Conservation (phyloP, 2,113 vertebrate species). For the Puffinus mauretanicus region DNA sequence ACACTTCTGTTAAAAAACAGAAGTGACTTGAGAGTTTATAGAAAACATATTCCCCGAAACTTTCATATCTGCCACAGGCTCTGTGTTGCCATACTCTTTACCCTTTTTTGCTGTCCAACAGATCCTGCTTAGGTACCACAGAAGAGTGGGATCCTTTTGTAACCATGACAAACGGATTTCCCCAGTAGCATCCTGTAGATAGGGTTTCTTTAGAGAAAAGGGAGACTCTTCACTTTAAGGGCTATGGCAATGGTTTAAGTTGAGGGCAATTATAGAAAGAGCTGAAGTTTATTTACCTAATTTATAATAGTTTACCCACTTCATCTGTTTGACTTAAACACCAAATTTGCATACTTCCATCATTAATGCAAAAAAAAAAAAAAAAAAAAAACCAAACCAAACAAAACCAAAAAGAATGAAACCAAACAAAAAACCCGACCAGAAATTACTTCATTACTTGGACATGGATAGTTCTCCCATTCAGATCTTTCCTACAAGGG, state of each 20-base stretch:
- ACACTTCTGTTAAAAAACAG: background rate
- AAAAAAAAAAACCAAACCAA: background rate
- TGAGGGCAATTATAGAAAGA: background rate
- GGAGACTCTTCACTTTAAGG: background rate
- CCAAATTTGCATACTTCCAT: background rate
- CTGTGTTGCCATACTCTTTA: background rate
- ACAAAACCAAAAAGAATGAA: background rate
- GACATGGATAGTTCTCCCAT: background rate
- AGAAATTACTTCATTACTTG: background rate
- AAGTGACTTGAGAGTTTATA: background rate
- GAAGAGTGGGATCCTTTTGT: background rate
- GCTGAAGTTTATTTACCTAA: background rate
- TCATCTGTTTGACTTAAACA: background rate
- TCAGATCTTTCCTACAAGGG: background rate
- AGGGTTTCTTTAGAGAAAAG: background rate
- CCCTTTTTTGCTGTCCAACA: background rate
- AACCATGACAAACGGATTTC: background rate
- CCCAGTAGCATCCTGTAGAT: background rate
- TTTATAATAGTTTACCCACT: background rate
- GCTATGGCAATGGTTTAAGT: background rate
- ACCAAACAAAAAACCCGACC: background rate
- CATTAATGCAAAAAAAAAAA: background rate
- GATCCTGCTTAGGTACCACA: background rate
- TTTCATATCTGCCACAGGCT: background rate
- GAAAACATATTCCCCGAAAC: background rate